Evolutionary conservation across 2,888 invertebrate species (phyloP).

Genomic region (Stegana nigrithorax): DNA sequence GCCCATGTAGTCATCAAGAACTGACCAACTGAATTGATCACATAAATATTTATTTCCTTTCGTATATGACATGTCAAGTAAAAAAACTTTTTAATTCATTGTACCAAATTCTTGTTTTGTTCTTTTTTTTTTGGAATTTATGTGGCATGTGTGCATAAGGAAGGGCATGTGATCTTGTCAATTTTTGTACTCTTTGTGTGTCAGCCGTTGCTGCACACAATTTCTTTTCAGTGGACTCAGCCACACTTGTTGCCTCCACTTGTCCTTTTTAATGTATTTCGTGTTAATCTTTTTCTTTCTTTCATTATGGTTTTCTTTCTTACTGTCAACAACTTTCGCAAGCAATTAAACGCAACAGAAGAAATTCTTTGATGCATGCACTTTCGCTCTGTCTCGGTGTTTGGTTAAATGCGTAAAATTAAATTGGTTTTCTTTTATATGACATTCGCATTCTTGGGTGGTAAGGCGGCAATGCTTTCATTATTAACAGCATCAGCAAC

Average conservation of each 20-base stretch:
- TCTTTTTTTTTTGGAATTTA: not conserved
- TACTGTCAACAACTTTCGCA: not conserved
- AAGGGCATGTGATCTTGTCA: no score
- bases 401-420: not conserved
- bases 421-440: not conserved
- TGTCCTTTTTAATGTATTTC: not conserved
- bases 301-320: not conserved
- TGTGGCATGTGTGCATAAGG: no score
- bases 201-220: no score
- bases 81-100: not conserved
- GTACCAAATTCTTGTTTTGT: not conserved
- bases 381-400: not conserved
- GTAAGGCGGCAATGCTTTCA: not conserved
- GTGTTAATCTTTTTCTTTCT: not conserved
- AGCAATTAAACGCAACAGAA: not conserved
- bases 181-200: no score
- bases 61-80: no score
- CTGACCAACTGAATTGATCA: no score
- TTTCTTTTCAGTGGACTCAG: no score
- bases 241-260: not conserved
- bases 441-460: not conserved
- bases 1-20: no score
- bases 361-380: not conserved
- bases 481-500: no score
- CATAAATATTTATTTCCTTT: no score